phyloP scores from a whole-genome alignment of 2,797 vertebrate genomes.

The Rachycentron canadum region DNA sequence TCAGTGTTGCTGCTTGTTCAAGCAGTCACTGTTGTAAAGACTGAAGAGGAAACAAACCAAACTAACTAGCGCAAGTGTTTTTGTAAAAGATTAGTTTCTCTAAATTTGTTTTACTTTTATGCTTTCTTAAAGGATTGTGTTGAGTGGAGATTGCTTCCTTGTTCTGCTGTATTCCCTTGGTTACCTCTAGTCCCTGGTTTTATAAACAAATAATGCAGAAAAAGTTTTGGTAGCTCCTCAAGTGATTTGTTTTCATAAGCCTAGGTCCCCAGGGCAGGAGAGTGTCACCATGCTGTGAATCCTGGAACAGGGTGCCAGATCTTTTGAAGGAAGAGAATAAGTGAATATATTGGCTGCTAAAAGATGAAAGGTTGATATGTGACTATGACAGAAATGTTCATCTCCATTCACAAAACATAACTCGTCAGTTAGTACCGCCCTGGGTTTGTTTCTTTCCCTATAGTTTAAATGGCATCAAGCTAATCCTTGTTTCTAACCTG shows the following conservation, averaged over 20 bases:
- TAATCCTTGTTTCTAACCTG: constrained; percentile 30
- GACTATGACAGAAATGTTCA: constrained; percentile 1
- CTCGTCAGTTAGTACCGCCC: constrained; percentile 44
- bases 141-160: constrained; percentile 57
- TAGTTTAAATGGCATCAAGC: constrained; percentile 34
- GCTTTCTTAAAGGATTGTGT: constrained; percentile 71
- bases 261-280: constrained; percentile 17
- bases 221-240: constrained; percentile 51
- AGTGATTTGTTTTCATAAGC: constrained; percentile 41
- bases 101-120: constrained; percentile 72
- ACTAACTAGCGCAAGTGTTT: constrained; percentile 73
- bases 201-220: constrained; percentile 55
- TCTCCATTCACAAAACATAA: constrained; percentile 26
- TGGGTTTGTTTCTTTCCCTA: constrained; percentile 40
- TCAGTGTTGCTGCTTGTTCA: constrained; percentile 64
- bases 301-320: constrained; percentile 4
- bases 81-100: constrained; percentile 77
- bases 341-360: constrained; percentile 32
- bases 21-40: constrained; percentile 65
- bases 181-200: constrained; percentile 60
- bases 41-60: constrained; percentile 73
- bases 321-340: constrained; percentile 38
- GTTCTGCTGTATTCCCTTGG: constrained; percentile 61
- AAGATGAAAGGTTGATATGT: constrained; percentile 26
- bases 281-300: constrained; percentile 20